Evolutionary conservation across 2,113 vertebrate genomes (phyloP).

Genomic region (Phrynosoma platyrhinos): DNA sequence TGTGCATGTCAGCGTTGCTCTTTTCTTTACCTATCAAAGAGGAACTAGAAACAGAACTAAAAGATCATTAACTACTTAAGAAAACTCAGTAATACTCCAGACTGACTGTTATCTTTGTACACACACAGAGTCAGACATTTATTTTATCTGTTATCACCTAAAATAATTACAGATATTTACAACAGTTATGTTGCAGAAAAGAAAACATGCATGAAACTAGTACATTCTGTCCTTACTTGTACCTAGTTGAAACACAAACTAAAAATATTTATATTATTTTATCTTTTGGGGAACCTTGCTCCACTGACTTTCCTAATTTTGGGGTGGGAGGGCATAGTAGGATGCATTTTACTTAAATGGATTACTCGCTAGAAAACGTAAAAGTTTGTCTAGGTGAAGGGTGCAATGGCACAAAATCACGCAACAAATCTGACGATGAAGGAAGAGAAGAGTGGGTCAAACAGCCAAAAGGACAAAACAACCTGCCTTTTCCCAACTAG

Average conservation of each 20-base stretch:
- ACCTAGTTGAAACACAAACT: not conserved
- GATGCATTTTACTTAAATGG: not conserved
- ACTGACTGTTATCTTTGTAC: not conserved
- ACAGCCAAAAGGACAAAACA: not conserved
- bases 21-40: not conserved
- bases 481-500: not conserved
- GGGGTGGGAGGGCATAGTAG: not conserved
- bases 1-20: not conserved
- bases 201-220: not conserved
- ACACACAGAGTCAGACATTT: not conserved
- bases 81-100: not conserved
- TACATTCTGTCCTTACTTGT: not conserved
- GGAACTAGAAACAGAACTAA: not conserved
- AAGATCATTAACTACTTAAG: not conserved
- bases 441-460: not conserved
- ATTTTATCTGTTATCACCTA: not conserved
- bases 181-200: not conserved
- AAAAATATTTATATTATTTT: not conserved
- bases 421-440: not conserved
- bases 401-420: not conserved
- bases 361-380: not conserved
- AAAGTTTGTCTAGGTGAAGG: not conserved
- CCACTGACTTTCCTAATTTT: not conserved
- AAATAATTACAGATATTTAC: not conserved
- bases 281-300: not conserved